Base-by-base conservation (phyloP, 2,888 invertebrate genomes). In the Papilio elwesi region DNA sequence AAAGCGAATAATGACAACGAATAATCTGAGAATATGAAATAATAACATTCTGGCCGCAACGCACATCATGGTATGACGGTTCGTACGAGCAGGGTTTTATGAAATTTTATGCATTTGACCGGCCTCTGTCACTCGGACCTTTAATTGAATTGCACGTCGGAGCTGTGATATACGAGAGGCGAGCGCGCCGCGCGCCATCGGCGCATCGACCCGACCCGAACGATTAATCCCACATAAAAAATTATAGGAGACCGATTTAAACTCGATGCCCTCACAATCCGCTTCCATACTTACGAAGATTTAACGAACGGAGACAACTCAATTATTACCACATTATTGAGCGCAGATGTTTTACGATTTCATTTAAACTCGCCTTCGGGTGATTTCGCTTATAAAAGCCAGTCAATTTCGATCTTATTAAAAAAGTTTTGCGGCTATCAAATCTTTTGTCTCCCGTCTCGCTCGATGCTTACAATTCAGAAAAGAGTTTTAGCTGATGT, bases 131-230 rank as follows among this genome's bases (percentile, higher is more conserved):
- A 85, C 86, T 83, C 80, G 80, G 78, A 79, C 81, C 79, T 88
- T 87, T 90, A 91, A 92, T 92, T 92, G 90, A 92, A 92, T 90
- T 83, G 82, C 85, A 80, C 85, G 85, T 88, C 89, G 85, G 81
- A 70, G 76, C 80, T 78, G 83, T 90, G 88, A 91, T 90, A 86
- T 90, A 91, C 85, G 87, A 87, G 85, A 83, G 79, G 76, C 79
- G 66, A 75, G 79, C 73, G 75, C 73, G 75, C 75, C 78, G 75
- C 48, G 53, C 68, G 68, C 67, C 76, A 80, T 76, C 79, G 85
- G 85, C 87, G 77, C 82, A 81, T 83, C 85, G 78, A 81, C 82
- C 78, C 75, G 67, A 73, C 74, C 75, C 77, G 80, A 82, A 86
- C 87, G 86, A 88, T 90, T 89, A 89, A 89, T 88, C 82, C 86